Conservation (phyloP, 2,113 vertebrate genomes). For the Ailuropoda melanoleuca region DNA sequence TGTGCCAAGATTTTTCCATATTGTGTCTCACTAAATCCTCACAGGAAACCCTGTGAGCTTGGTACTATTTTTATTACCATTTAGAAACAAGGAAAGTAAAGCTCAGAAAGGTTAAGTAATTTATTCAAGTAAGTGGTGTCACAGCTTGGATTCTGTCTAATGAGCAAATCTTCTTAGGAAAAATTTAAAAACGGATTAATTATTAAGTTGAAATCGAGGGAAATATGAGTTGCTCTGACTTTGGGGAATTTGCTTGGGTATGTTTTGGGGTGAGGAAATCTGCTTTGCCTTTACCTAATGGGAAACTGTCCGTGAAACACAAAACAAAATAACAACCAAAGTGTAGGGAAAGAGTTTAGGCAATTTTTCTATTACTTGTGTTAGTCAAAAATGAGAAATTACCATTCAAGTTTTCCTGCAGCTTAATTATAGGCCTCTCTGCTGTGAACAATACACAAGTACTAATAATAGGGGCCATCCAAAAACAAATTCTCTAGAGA, state of each 20-base stretch:
- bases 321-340: not conserved
- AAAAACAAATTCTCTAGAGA: conserved; percentile 26
- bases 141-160: conserved; percentile 48
- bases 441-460: not conserved
- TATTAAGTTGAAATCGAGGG: not conserved
- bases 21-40: not conserved
- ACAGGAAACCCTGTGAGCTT: conserved; percentile 8
- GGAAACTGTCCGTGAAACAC: not conserved
- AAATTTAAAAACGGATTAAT: conserved; percentile 26
- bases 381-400: conserved; percentile 52
- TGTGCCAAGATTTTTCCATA: not conserved
- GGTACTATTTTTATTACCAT: conserved; percentile 48
- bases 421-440: conserved; percentile 46
- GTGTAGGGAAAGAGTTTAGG: not conserved
- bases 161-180: conserved; percentile 19
- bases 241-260: not conserved
- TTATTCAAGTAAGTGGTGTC: conserved; percentile 46
- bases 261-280: not conserved
- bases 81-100: conserved; percentile 31
- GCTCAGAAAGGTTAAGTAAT: conserved; percentile 57
- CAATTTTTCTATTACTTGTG: not conserved
- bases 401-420: not conserved
- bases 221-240: not conserved
- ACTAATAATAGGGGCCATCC: not conserved
- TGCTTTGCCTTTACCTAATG: not conserved